Evolutionary conservation across 2,113 vertebrate species (phyloP), one percentile per base, ranked within the genome.

Genomic region (Microcebus murinus): DNA sequence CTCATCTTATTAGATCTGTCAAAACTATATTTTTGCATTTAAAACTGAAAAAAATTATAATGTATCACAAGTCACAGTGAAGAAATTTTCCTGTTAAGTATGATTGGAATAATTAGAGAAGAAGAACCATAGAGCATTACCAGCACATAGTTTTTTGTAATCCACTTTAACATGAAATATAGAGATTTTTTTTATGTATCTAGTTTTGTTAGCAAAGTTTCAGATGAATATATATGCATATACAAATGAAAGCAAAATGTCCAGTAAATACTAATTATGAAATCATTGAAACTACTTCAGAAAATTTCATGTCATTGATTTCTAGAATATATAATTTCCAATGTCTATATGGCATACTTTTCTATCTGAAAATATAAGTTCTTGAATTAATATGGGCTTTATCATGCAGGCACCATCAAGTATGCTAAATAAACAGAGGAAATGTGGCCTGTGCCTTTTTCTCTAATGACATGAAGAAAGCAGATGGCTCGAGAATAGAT

Each of bases 21-120:
- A 95, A 96, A 97, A 91, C 52, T 23, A 1, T 95, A 87, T 52
- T 63, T 91, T 93, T 89, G 1, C 70, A 93, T 96, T 94, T 42
- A 92, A 93, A 96, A 82, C 39, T 67, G 27, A 23, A 94, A 48
- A 48, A 97, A 82, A 27, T 50, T 14, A 52, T 59, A 77, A 77
- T 73, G 18, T 76, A 74, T 80, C 31, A 67, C 61, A 68, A 92
- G 81, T 91, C 39, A 80, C 1, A 67, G 6, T 61, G 65, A 34
- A 80, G 4, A 4, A 65, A 39, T 83, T 81, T 80, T 87, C 25
- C 17, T 73, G 25, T 90, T 90, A 77, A 55, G 3, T 80, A 34
- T 71, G 27, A 55, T 42, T 50, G 31, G n/a, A 85, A 90, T 42
- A 50, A 79, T 74, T 9, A 36, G 61, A 31, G 27, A 68, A 31